phyloP scores from a whole-genome alignment of 2,113 vertebrate genomes.

The Colossoma macropomum region DNA sequence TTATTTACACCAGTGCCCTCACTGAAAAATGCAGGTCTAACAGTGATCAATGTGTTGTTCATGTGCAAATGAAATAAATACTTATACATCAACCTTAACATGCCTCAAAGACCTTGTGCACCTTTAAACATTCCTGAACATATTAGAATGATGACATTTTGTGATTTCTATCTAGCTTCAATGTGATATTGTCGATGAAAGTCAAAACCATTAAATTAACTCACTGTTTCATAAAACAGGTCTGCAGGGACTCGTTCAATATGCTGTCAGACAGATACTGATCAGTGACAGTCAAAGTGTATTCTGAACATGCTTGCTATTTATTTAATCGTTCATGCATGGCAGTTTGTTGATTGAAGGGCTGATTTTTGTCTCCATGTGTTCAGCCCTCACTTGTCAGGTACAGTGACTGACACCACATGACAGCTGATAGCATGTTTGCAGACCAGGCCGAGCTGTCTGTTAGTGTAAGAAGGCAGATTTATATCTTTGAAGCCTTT shows the following conservation, averaged over 20 bases:
- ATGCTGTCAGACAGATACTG: background rate
- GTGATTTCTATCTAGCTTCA: no score
- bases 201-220: no score
- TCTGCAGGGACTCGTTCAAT: no score
- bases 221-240: no score
- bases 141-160: no score
- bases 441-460: background rate
- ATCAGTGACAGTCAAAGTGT: background rate
- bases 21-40: no score
- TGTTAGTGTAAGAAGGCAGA: background rate
- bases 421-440: background rate
- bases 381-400: background rate
- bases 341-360: background rate
- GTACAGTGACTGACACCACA: background rate
- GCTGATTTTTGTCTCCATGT: background rate
- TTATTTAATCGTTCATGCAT: background rate
- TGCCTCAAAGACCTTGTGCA: no score
- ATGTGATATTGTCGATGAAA: no score
- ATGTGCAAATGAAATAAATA: no score
- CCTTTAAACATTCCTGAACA: background rate
- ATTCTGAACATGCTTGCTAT: background rate
- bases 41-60: no score
- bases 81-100: no score
- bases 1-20: background rate
- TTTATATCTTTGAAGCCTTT: background rate